phyloP scores from a whole-genome alignment of 2,888 invertebrate species.

The Drosophila atroscutellata region DNA sequence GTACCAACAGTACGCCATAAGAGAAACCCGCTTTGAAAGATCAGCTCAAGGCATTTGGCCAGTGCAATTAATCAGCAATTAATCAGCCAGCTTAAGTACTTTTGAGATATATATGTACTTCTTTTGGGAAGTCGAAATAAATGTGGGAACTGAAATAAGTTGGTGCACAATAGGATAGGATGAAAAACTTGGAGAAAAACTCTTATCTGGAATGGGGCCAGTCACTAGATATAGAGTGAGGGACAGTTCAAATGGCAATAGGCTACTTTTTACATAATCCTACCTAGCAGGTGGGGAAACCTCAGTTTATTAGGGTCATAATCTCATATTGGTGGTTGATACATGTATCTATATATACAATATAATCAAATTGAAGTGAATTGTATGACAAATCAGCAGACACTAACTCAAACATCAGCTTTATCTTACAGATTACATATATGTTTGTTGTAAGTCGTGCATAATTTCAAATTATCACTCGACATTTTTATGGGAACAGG shows the following conservation, averaged over 20 bases:
- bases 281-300: too few species aligned
- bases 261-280: too few species aligned
- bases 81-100: neutral
- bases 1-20: neutral
- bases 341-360: too few species aligned
- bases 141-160: neutral
- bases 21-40: neutral
- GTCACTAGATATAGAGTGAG: too few species aligned
- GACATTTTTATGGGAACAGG: conserved; percentile 20
- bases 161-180: neutral
- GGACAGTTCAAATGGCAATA: too few species aligned
- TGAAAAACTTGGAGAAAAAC: neutral
- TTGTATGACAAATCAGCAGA: neutral
- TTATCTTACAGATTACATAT: neutral
- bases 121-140: neutral
- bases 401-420: neutral
- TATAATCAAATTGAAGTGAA: neutral
- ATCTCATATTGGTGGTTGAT: too few species aligned
- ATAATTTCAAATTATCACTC: neutral
- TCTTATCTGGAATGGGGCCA: neutral
- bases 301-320: too few species aligned
- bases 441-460: neutral
- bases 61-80: neutral
- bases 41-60: neutral
- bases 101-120: neutral